phyloP scores from a whole-genome alignment of 2,113 vertebrate genomes.

The Atherinomorus stipes region DNA sequence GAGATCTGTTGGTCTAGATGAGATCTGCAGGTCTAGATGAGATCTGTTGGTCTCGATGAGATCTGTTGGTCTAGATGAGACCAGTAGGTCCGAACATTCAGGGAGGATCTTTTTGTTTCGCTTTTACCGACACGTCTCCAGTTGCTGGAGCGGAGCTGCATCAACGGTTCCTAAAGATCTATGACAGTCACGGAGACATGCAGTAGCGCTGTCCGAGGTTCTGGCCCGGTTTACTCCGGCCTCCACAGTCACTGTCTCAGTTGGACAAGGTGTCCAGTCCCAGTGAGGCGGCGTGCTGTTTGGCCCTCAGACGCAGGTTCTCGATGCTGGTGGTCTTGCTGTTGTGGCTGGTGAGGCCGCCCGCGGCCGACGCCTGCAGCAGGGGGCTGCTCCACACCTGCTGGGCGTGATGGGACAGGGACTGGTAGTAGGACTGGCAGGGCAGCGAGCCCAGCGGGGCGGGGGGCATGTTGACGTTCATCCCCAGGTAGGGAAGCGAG shows the following conservation, averaged over 20 bases:
- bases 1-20: too few species aligned
- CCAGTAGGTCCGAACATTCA: slow-evolving; percentile 46
- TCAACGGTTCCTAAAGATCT: slow-evolving; percentile 39
- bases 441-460: slow-evolving; percentile 91
- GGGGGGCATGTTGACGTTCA: slow-evolving; percentile 94
- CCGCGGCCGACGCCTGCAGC: slow-evolving; percentile 87
- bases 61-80: slow-evolving; percentile 30
- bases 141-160: slow-evolving; percentile 11
- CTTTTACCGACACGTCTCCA: slow-evolving; percentile 27
- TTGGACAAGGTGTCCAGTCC: slow-evolving; percentile 96
- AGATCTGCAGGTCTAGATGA: too few species aligned
- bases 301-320: slow-evolving; percentile 95
- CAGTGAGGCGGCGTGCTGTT: slow-evolving; percentile 96
- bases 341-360: slow-evolving; percentile 89
- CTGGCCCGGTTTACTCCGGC: slow-evolving; percentile 11
- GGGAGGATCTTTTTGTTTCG: slow-evolving; percentile 33
- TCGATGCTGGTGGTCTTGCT: slow-evolving; percentile 99
- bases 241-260: slow-evolving; percentile 75
- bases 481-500: slow-evolving; percentile 94
- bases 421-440: slow-evolving; percentile 99
- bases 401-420: slow-evolving; percentile 93
- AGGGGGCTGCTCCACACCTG: slow-evolving; percentile 96
- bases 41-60: too few species aligned
- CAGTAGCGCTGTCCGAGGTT: slow-evolving; percentile 25
- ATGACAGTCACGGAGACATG: slow-evolving; percentile 48